Base-by-base conservation (phyloP, 2,888 invertebrate species). In the Agrochola macilenta region DNA sequence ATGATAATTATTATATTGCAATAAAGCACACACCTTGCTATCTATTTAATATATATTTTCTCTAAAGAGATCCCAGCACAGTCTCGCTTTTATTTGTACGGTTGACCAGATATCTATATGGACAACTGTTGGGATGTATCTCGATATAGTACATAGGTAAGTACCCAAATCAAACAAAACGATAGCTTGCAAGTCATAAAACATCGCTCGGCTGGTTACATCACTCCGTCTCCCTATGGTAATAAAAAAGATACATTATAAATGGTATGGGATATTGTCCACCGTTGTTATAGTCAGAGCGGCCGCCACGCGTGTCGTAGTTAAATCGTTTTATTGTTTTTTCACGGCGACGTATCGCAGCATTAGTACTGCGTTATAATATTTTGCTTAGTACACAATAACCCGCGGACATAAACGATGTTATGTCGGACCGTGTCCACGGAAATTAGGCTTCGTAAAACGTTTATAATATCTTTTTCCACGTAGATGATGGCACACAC, bases 161-260 rank as follows among this genome's bases (percentile, higher is more conserved):
- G 43, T 66, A 66, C 11, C 65, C 54, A 85, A 78, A 87, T 71
- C 76, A 81, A 86, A 83, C 81, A 86, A 84, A 86, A 80, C 70
- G 74, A 84, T 80, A 79, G 52, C 84, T 84, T 81, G 82, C 79
- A 84, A 87, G 79, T 84, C 83, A 87, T 88, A 88, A 88, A 87
- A 84, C 81, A 83, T 83, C 71, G 82, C 81, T 84, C 74, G 84
- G 66, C 74, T 86, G 84, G 84, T 81, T 68, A 78, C 81, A 86
- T 76, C 81, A 88, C 79, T 82, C 85, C 79, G 79, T 74, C 86
- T 85, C 89, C 93, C 93, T 93, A 94, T 93, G 93, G 93, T 93
- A 94, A 95, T 95, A 95, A 95, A 94, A 79, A 89, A 93, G 93
- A 92, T 92, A 94, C 93, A 95, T 95, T 94, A 95, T 95, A 95